phyloP scores from a whole-genome alignment of 2,113 vertebrate genomes.

The Nothocercus julius region DNA sequence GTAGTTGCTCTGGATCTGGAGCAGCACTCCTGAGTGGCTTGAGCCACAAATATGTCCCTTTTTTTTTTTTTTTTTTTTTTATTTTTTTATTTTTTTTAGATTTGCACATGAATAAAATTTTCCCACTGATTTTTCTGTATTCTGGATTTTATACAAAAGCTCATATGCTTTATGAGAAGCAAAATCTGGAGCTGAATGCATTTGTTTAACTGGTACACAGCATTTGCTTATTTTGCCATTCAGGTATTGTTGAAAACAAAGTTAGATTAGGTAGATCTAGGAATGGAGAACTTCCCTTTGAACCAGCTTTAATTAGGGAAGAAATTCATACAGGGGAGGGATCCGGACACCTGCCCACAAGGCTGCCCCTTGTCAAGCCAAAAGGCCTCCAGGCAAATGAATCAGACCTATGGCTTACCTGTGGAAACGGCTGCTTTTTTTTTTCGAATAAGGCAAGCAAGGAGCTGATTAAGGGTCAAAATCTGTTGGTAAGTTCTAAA shows the following conservation, averaged over 20 bases:
- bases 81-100: neutral
- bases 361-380: neutral
- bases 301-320: neutral
- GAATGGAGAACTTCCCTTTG: neutral
- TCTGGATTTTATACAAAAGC: neutral
- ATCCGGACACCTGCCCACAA: neutral
- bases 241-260: neutral
- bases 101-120: neutral
- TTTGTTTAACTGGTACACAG: neutral
- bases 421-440: neutral
- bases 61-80: neutral
- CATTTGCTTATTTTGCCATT: neutral
- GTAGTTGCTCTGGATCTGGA: neutral
- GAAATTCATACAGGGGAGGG: neutral
- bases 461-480: neutral
- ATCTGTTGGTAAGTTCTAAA: neutral
- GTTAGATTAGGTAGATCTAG: neutral
- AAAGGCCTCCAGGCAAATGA: neutral
- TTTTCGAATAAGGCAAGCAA: neutral
- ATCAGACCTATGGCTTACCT: neutral
- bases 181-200: neutral
- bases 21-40: neutral
- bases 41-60: neutral
- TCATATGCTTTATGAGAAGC: neutral
- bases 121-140: neutral